A percentile compares a stretch with the other conserved stretches of the same genome.
Conservation (phyloP, 2,888 invertebrate species). For the Xestobium rufovillosum region DNA sequence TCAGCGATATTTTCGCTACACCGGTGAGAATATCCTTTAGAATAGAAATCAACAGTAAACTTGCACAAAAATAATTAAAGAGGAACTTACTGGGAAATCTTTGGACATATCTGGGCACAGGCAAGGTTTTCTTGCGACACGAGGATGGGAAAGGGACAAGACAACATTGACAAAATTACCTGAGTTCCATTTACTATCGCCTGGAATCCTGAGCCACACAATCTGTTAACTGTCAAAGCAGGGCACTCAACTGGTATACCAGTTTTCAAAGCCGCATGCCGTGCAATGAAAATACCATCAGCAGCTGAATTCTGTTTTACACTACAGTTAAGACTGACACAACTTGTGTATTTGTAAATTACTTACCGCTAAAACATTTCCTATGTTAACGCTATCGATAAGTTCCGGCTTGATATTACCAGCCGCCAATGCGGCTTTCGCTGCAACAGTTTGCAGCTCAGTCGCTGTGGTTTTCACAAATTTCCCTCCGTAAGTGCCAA, state of each 20-base stretch:
- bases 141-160: constrained; percentile 40
- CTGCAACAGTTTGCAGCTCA: constrained; percentile 75
- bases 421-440: constrained; percentile 68
- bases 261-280: constrained; percentile 78
- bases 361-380: constrained; percentile 63
- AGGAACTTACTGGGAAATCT: neutral
- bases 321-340: no score
- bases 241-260: constrained; percentile 83
- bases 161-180: constrained; percentile 47
- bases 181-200: constrained; percentile 85
- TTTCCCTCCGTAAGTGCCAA: constrained; percentile 89
- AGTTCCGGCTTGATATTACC: constrained; percentile 77
- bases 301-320: constrained; percentile 56
- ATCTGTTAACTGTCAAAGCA: constrained; percentile 80
- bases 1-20: constrained; percentile 75
- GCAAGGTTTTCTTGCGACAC: neutral
- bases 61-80: neutral
- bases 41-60: no score
- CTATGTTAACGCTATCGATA: constrained; percentile 84
- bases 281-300: constrained; percentile 79
- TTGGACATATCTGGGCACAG: neutral
- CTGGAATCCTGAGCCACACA: constrained; percentile 98
- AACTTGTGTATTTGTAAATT: no score
- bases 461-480: constrained; percentile 65
- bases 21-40: constrained; percentile 85